Base-by-base conservation (phyloP, 2,888 invertebrate genomes). In the Camptogramma bilineatum region DNA sequence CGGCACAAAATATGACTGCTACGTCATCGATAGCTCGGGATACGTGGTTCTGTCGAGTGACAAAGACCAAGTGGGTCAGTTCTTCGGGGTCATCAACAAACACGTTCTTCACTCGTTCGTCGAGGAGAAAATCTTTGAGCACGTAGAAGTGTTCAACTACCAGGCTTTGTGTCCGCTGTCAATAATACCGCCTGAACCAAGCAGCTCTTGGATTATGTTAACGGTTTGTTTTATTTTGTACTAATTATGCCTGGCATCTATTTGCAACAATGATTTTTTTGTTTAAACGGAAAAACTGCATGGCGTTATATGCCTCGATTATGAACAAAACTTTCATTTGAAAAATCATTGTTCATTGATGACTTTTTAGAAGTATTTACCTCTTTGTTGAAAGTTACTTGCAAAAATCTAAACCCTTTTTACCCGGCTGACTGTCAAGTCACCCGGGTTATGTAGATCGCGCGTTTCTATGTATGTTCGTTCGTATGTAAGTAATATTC, bases 1-100 rank as follows among this genome's bases (percentile, higher is more conserved):
- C 34, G 91, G 93, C n/a, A 94, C 94, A 28, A 92, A 94, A 50
- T 92, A 96, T 71, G 95, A 96, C 70, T 99, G 98, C 81, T 98
- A 96, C 83, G 94, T 99, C n/a, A 94, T 99, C 47, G 99, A 99
- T 83, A 97, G 96, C 83, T 97, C 98, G 76, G 99, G 98, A 0
- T 99, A 98, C 83, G 94, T 98, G 7, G 94, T 98, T 0, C 91
- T 97, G 9, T 95, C 97, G 0, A 70, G 68, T 8, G 95, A 95
- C 18, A 87, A 93, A 39, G 92, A 94, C 44, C 94, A 96, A 54
- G 96, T 96, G 0, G 98, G 98, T 0, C 94, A 94, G 74, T 98
- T 99, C 90, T 97, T 98, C 83, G 98, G 98, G 0, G 96, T 96
- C 68, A 91, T 97, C 21, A 75, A 82, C 52, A 78, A 78, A 52